A percentile compares a stretch with the other conserved stretches of the same genome.
Evolutionary conservation across 2,113 vertebrate genomes (phyloP).

Genomic region (Campylorhamphus procurvoides): DNA sequence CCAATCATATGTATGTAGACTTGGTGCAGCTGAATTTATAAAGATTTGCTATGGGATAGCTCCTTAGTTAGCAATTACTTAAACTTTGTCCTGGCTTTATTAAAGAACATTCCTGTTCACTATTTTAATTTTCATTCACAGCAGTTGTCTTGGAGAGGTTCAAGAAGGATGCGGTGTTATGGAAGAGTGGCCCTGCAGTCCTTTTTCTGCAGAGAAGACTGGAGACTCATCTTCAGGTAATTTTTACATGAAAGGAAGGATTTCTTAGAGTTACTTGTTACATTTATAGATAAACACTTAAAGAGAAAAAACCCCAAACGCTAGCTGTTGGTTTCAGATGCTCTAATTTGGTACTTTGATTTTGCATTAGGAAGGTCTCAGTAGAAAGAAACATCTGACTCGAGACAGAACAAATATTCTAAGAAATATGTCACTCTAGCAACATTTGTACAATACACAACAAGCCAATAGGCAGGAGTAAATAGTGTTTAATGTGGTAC

Average conservation of each 20-base stretch:
- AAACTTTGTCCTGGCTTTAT: background rate
- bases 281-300: background rate
- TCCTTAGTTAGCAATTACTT: background rate
- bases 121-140: background rate
- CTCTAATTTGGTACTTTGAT: background rate
- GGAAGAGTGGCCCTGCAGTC: background rate
- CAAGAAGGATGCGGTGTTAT: background rate
- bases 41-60: background rate
- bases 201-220: background rate
- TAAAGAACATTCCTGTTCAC: background rate
- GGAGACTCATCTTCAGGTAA: background rate
- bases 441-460: background rate
- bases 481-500: background rate
- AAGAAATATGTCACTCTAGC: background rate
- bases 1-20: background rate
- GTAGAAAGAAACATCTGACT: background rate
- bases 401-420: background rate
- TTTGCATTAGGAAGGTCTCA: background rate
- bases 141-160: background rate
- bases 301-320: background rate
- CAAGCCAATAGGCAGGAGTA: background rate
- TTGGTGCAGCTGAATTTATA: background rate
- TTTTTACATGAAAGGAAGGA: background rate
- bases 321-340: background rate
- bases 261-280: background rate